Evolutionary conservation across 2,797 vertebrate species (phyloP), one percentile per base, ranked within the genome.

Genomic region (Melanotaenia maccullochi): DNA sequence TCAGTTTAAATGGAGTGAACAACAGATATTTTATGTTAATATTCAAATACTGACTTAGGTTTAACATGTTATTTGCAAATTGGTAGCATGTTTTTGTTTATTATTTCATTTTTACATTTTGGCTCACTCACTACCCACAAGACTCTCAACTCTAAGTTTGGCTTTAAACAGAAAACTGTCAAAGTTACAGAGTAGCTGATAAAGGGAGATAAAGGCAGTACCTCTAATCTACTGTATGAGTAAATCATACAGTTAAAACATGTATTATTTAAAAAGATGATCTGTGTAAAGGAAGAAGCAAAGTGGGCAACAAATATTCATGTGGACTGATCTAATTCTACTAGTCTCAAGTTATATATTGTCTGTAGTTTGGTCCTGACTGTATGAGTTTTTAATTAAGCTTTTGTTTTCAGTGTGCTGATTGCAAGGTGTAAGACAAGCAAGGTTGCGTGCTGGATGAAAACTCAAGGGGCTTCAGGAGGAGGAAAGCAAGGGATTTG

Each of bases 301-400:
- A 28, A 28, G 28, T 28, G 28, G 28, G 28, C 20, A 20, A 9
- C 22, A 60, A 25, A 16, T 40, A 40, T 14, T 16, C 14, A 13
- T 40, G 14, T 40, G 12, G 38, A 40, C 38, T 40, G 38, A 40
- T 40, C 14, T 40, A 18, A 16, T 25, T 18, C 1, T 4, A 13
- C 16, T 20, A 25, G 25, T 42, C 25, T 35, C 38, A 63, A 33
- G 57, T 22, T 59, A 47, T 71, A 81, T 18, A 44, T 6, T 20
- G 16, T 2, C 51, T 84, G 75, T 89, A 85, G 86, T 91, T 90
- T 92, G 87, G 86, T 92, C 86, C 81, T 82, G 80, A 78, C 64
- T 85, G 61, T 55, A 63, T 32, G 24, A 1, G 6, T 71, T 68
- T 70, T 59, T 73, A 16, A 47, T 24, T 68, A 32, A 28, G 64